Percentiles rank a stretch among this genome's conserved stretches.
These are phyloP conservation scores for Rhingia campestris DNA, from an alignment of 2,888 invertebrate genomes.

Conservation along the genomic window DNA sequence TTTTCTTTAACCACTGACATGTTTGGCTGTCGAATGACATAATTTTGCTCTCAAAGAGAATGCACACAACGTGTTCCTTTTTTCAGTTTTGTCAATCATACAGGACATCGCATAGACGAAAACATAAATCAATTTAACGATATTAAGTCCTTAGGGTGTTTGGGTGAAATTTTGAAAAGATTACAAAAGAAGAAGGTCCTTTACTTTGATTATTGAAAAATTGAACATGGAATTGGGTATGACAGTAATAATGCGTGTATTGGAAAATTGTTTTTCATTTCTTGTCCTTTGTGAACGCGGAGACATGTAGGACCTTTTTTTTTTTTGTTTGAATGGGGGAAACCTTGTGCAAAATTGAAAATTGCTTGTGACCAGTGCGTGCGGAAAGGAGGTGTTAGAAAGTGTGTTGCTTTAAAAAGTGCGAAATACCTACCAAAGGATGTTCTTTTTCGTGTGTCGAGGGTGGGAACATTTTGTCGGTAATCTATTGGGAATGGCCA, in stretches of 20 bases:
- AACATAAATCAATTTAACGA: slow-evolving; percentile 68
- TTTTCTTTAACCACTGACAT: slow-evolving; percentile 65
- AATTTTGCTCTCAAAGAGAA: slow-evolving; percentile 58
- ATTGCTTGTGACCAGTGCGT: slow-evolving; percentile 9
- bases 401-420: slow-evolving; percentile 22
- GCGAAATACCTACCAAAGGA: slow-evolving; percentile 31
- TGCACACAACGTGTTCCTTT: slow-evolving; percentile 14
- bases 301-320: slow-evolving; percentile 13
- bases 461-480: background rate
- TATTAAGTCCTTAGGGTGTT: slow-evolving; percentile 69
- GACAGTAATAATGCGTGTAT: slow-evolving; percentile 65
- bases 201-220: slow-evolving; percentile 66
- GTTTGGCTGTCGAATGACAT: slow-evolving; percentile 64
- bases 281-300: slow-evolving; percentile 17
- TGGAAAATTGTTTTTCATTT: slow-evolving; percentile 51
- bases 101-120: slow-evolving; percentile 15
- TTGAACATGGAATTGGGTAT: slow-evolving; percentile 48
- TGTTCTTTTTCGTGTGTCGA: slow-evolving; percentile 23
- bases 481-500: slow-evolving; percentile 59
- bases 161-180: slow-evolving; percentile 61
- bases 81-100: slow-evolving; percentile 49
- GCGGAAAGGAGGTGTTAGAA: slow-evolving; percentile 29
- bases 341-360: slow-evolving; percentile 33
- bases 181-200: slow-evolving; percentile 53
- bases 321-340: slow-evolving; percentile 9